These are phyloP conservation scores for Ellobium chinense DNA, from an alignment of 2,888 invertebrate genomes.

Conservation along the genomic window DNA sequence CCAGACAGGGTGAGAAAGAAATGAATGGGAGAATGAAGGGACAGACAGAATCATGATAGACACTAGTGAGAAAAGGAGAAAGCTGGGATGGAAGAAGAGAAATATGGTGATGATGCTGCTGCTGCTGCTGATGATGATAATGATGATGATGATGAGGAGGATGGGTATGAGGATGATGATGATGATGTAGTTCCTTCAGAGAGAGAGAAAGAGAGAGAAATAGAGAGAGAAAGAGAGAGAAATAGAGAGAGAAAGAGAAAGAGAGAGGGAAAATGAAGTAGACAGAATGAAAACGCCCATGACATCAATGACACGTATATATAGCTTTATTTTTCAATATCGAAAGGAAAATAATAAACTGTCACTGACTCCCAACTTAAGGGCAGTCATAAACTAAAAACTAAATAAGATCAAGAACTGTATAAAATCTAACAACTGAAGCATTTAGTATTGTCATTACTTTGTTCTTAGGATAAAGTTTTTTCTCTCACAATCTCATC, in stretches of 20 bases:
- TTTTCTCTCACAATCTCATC: no score
- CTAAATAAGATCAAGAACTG: no score
- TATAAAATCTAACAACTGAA: no score
- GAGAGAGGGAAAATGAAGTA: background rate
- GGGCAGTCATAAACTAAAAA: no score
- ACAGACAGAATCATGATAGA: background rate
- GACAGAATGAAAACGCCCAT: background rate
- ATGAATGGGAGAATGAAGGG: conserved; percentile 17
- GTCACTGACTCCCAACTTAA: no score
- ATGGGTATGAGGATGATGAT: background rate
- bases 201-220: background rate
- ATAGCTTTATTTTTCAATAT: no score
- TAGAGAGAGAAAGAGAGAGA: conserved; percentile 10
- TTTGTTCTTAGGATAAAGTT: no score
- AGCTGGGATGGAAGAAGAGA: background rate
- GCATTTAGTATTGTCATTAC: no score
- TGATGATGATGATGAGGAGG: background rate
- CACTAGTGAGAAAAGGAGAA: background rate
- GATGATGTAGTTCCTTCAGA: background rate
- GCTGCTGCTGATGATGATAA: background rate
- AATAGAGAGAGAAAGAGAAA: background rate
- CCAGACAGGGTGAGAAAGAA: background rate
- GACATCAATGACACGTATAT: no score
- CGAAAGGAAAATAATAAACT: no score
- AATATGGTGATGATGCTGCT: no score